Percentiles rank a stretch among this genome's conserved stretches.
These are phyloP conservation scores for Chloroceryle aenea DNA, from an alignment of 2,113 vertebrate species.

Conservation along the genomic window DNA sequence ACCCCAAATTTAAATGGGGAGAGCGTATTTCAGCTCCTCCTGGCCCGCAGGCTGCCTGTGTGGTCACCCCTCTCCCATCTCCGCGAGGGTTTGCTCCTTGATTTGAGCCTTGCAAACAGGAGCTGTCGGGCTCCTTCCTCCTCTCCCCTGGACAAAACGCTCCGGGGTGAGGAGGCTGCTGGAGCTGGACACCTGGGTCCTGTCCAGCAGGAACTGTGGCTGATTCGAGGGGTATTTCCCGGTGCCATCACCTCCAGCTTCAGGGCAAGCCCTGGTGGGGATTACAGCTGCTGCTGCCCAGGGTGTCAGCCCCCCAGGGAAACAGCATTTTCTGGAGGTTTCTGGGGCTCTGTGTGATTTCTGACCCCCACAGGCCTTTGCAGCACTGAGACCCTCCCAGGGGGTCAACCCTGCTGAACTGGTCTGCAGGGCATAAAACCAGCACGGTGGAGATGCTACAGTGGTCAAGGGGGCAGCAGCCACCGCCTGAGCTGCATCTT, in stretches of 20 bases:
- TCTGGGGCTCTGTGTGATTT: not conserved
- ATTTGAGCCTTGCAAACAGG: not conserved
- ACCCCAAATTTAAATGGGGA: not conserved
- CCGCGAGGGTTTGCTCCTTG: not conserved
- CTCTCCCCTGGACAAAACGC: accelerated
- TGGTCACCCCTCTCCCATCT: not conserved
- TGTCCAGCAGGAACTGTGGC: not conserved
- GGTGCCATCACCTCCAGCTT: not conserved
- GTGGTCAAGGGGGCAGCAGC: not conserved
- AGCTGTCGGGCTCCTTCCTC: not conserved
- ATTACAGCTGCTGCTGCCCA: not conserved
- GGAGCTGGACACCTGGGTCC: not conserved
- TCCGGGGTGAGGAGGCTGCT: not conserved
- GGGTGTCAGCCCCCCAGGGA: too few relatives aligned
- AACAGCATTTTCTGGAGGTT: accelerated
- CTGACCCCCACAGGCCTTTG: not conserved
- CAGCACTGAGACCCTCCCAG: accelerated
- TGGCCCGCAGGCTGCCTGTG: accelerated
- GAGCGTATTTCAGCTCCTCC: not conserved
- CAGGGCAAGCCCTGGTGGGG: not conserved
- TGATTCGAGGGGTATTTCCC: not conserved
- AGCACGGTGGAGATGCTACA: accelerated
- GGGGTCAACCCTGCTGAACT: not conserved
- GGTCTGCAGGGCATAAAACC: not conserved
- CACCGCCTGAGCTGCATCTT: not conserved